Conservation (phyloP, 2,113 vertebrate genomes). For the Elaphurus davidianus region DNA sequence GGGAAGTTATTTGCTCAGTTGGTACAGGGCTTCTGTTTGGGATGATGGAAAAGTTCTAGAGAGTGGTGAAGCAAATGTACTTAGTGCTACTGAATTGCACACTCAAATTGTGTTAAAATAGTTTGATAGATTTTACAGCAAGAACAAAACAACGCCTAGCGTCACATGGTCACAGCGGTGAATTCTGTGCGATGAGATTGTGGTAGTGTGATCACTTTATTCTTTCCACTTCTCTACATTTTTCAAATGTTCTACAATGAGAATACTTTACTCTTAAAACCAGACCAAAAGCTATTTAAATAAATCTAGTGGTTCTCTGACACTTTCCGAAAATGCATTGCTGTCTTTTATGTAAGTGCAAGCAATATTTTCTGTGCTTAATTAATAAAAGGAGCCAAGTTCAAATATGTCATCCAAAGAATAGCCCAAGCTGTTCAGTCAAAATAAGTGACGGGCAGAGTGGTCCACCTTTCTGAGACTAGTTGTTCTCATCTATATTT, state of each 20-base stretch:
- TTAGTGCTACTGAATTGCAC: neutral
- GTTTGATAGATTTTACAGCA: neutral
- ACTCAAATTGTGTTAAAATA: neutral
- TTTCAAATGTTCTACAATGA: neutral
- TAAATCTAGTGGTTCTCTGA: neutral
- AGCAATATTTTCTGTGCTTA: neutral
- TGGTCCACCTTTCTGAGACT: neutral
- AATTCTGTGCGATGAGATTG: neutral
- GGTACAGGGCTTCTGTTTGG: neutral
- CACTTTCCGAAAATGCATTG: neutral
- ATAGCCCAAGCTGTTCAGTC: neutral
- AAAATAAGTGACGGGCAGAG: neutral
- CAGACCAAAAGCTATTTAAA: neutral
- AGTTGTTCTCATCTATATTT: neutral
- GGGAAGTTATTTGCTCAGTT: neutral
- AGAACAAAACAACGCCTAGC: neutral
- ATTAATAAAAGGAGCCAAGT: neutral
- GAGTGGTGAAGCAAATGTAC: neutral
- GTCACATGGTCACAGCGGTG: rapidly evolving
- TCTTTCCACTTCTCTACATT: neutral
- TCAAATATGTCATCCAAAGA: neutral
- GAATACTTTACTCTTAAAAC: neutral
- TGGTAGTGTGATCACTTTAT: neutral
- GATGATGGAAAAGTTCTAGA: neutral
- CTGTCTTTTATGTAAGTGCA: neutral